A percentile compares a stretch with the other conserved stretches of the same genome.
Evolutionary conservation across 2,797 vertebrate genomes (phyloP).

Genomic region (Momotus momota): DNA sequence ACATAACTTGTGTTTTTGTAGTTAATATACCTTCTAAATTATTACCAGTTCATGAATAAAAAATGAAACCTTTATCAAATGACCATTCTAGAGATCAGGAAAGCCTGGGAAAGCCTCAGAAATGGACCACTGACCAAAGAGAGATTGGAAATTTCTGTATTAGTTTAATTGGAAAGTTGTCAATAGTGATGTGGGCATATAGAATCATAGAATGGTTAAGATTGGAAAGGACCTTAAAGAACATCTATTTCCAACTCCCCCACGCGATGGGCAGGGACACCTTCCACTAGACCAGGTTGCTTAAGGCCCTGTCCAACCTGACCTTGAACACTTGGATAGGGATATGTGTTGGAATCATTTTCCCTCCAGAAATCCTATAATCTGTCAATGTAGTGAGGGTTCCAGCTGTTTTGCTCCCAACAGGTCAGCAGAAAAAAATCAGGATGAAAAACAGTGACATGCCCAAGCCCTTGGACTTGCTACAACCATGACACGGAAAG

Average conservation of each 20-base stretch:
- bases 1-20: not conserved
- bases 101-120: not conserved
- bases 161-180: not conserved
- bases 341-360: not conserved
- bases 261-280: too few species aligned
- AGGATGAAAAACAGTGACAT: not conserved
- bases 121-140: not conserved
- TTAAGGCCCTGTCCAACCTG: too few species aligned
- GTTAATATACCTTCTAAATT: not conserved
- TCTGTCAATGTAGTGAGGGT: not conserved
- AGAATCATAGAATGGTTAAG: too few species aligned
- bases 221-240: too few species aligned
- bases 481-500: not conserved
- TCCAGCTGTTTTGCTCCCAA: not conserved
- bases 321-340: too few species aligned
- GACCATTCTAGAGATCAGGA: not conserved
- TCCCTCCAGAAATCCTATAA: not conserved
- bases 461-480: accelerated
- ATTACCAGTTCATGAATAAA: not conserved
- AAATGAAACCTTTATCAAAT: not conserved
- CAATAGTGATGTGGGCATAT: not conserved
- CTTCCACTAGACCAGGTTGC: too few species aligned
- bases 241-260: too few species aligned
- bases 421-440: not conserved
- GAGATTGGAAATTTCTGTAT: not conserved